Conservation (phyloP, 2,797 vertebrate genomes). For the Anomalospiza imberbis region DNA sequence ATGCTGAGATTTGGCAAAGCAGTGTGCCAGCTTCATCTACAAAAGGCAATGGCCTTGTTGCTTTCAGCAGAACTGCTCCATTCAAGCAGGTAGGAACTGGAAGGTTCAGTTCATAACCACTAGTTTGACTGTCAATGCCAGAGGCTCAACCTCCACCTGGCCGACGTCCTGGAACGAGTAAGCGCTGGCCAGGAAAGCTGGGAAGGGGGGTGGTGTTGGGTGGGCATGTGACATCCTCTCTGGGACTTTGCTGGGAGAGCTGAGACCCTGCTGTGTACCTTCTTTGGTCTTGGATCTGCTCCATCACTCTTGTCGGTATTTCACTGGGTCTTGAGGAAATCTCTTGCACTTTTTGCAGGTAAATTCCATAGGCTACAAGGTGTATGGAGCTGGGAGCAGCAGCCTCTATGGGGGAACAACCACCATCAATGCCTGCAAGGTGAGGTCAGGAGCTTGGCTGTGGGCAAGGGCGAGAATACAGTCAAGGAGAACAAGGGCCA, state of each 20-base stretch:
- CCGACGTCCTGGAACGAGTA: constrained; percentile 91
- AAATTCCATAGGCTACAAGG: constrained; percentile 97
- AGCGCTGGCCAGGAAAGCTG: background rate
- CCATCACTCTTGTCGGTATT: fast-evolving
- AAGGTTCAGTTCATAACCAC: background rate
- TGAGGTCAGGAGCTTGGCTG: constrained; percentile 22
- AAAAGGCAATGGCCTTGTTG: background rate
- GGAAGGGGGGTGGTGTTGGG: no score
- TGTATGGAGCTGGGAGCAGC: constrained; percentile 95
- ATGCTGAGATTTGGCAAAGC: background rate
- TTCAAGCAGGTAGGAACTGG: background rate
- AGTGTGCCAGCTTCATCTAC: background rate
- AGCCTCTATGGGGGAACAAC: constrained; percentile 94
- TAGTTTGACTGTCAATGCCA: constrained; percentile 23
- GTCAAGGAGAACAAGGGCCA: background rate
- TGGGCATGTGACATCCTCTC: background rate
- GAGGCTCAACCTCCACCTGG: constrained; percentile 90
- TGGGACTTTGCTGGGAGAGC: background rate
- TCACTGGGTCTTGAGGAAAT: background rate
- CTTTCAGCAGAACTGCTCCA: background rate
- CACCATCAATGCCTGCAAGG: constrained; percentile 95
- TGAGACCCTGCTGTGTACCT: background rate
- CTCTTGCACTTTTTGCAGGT: constrained; percentile 75
- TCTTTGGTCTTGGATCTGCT: background rate
- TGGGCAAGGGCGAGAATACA: background rate